These are phyloP conservation scores for Tribolium castaneum DNA, from an alignment of 1,140 invertebrate species.

Conservation along the genomic window DNA sequence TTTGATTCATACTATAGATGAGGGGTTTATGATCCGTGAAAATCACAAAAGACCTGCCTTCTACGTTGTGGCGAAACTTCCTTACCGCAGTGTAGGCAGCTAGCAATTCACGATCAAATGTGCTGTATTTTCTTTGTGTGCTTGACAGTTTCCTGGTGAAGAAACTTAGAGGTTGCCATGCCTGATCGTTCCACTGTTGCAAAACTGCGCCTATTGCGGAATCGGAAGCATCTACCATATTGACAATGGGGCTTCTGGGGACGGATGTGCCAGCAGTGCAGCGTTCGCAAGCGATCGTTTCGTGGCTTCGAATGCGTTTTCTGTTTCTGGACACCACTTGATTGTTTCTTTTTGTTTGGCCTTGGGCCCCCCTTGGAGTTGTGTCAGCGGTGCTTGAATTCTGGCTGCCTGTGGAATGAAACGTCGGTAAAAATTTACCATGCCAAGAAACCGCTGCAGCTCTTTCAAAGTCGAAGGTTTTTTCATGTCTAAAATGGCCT, in stretches of 20 bases:
- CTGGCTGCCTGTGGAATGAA: conserved; percentile 60
- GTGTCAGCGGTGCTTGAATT: conserved; percentile 55
- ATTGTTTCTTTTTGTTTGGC: conserved; percentile 42
- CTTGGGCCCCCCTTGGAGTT: conserved; percentile 47
- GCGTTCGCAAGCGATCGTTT: conserved; percentile 53
- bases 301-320: conserved; percentile 49
- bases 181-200: conserved; percentile 50
- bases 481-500: conserved; percentile 49
- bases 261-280: conserved; percentile 53
- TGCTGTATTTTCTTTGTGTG: conserved; percentile 59
- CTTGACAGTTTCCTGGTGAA: conserved; percentile 54
- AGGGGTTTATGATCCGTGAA: conserved; percentile 64
- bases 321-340: conserved; percentile 46
- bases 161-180: conserved; percentile 46
- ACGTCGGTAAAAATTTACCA: conserved; percentile 22
- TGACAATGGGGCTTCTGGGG: conserved; percentile 24
- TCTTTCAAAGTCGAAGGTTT: conserved; percentile 47
- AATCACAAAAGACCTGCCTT: conserved; percentile 57
- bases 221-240: conserved; percentile 55
- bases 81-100: conserved; percentile 63
- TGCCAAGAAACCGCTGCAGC: conserved; percentile 41
- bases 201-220: conserved; percentile 53
- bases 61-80: conserved; percentile 56
- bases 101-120: conserved; percentile 65
- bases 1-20: conserved; percentile 58